Percentiles rank a stretch among this genome's conserved stretches.
These are phyloP conservation scores for Acanthococcus lagerstroemiae DNA, from an alignment of 2,888 invertebrate species.

Conservation along the genomic window DNA sequence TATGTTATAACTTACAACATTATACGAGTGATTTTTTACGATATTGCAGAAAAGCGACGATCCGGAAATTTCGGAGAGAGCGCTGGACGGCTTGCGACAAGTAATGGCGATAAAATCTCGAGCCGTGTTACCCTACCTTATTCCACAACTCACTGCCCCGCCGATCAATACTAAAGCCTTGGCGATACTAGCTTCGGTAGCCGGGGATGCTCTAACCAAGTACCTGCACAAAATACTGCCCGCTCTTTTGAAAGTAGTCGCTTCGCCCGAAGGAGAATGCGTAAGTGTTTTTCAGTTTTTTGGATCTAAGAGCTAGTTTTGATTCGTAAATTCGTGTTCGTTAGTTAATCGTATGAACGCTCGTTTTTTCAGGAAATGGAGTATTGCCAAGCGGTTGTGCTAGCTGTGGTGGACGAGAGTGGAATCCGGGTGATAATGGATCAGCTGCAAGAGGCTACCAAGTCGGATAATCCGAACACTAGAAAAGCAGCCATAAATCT, in stretches of 20 bases:
- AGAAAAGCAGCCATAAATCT: slow-evolving; percentile 77
- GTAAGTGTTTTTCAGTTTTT: neutral
- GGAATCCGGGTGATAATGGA: slow-evolving; percentile 82
- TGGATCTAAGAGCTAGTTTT: neutral
- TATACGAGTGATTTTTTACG: no score
- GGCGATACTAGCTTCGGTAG: slow-evolving; percentile 86
- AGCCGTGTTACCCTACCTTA: slow-evolving; percentile 89
- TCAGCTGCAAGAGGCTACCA: slow-evolving; percentile 66
- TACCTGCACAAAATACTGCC: slow-evolving; percentile 87
- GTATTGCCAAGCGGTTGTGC: slow-evolving; percentile 84
- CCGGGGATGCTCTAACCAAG: slow-evolving; percentile 82
- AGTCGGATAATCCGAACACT: slow-evolving; percentile 52
- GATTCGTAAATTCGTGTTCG: no score
- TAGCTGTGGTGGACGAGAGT: slow-evolving; percentile 79
- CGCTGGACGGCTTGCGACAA: slow-evolving; percentile 90
- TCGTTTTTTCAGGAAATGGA: slow-evolving; percentile 56
- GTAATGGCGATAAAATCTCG: slow-evolving; percentile 94
- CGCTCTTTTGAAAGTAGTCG: slow-evolving; percentile 54
- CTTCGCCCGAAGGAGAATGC: slow-evolving; percentile 23
- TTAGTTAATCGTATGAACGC: neutral
- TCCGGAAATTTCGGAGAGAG: slow-evolving; percentile 69
- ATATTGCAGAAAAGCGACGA: slow-evolving; percentile 59
- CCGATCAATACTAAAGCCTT: slow-evolving; percentile 89
- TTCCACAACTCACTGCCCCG: slow-evolving; percentile 81
- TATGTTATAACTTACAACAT: no score